Conservation (phyloP, 2,888 invertebrate species). For the Lasius fuliginosus region DNA sequence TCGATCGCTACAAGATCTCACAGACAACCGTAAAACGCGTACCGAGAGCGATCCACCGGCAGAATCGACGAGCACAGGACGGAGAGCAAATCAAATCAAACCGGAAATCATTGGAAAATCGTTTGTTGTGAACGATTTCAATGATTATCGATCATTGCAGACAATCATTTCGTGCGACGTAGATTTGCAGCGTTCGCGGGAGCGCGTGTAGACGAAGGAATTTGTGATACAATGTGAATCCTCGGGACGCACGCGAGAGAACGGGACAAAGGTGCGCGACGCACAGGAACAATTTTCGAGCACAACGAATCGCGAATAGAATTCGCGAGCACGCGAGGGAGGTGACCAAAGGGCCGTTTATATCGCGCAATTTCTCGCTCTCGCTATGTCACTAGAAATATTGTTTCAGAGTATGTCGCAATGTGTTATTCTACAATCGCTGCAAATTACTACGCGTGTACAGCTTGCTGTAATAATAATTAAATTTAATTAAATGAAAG, state of each 20-base stretch:
- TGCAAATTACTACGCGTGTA: background rate
- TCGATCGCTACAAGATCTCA: conserved; percentile 26
- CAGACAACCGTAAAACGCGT: conserved; percentile 37
- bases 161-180: conserved; percentile 64
- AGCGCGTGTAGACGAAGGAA: conserved; percentile 35
- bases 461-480: conserved; percentile 14
- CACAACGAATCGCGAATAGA: conserved; percentile 67
- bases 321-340: conserved; percentile 17
- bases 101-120: conserved; percentile 30
- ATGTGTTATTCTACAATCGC: conserved; percentile 12
- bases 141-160: conserved; percentile 52
- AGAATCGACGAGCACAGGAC: background rate
- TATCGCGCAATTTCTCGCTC: background rate
- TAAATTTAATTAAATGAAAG: conserved; percentile 6
- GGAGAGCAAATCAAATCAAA: conserved; percentile 44
- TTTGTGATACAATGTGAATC: conserved; percentile 50
- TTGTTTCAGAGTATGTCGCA: background rate
- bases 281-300: conserved; percentile 59
- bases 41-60: conserved; percentile 22
- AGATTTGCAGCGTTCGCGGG: conserved; percentile 3
- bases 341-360: conserved; percentile 29
- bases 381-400: background rate
- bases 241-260: conserved; percentile 27
- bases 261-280: conserved; percentile 36
- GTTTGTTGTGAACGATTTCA: conserved; percentile 31